Base-by-base conservation (phyloP, 2,113 vertebrate genomes). In the Sorex fumeus region DNA sequence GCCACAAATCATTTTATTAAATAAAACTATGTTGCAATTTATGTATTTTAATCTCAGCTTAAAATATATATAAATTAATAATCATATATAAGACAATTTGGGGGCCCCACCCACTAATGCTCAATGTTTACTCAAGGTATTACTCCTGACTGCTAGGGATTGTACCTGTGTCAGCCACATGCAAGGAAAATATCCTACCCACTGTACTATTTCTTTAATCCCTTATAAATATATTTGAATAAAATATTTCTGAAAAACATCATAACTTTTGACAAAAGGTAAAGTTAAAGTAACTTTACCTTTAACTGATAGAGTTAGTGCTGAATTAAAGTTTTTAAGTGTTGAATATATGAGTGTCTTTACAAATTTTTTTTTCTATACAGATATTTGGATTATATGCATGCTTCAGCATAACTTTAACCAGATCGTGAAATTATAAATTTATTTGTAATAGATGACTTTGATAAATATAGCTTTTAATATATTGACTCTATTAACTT, bases 1-100 rank as follows among this genome's bases (percentile, higher is more conserved):
- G 57, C 57, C 5, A 7, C 57, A 64, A 69, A 78, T 10, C 3
- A 74, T 78, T 77, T 92, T 87, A 40, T 64, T 78, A 93, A 93
- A 69, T 60, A 64, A 90, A 91, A 50, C 25, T 84, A 19, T 1
- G 19, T 19, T 16, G 84, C 15, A 8, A 23, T 2, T 2, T 64
- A 36, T 34, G 70, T 28, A 80, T 79, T 88, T 30, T 77, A 43
- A 74, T 36, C 34, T 62, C 60, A 71, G 30, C 27, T 64, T 75
- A 45, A 8, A 32, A 64, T 43, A 47, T 16, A 70, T 23, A 25
- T 36, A 81, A 40, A 60, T 62, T 19, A 40, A 64, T 80, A 66
- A 43, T 64, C 64, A 30, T 21, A 40, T 34, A 8, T 28, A 53
- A 53, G 57, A 23, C 23, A 21, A 60, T 60, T 57, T 60, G 57